Evolutionary conservation across 1,140 invertebrate genomes (phyloP).

Genomic region (Manduca sexta): DNA sequence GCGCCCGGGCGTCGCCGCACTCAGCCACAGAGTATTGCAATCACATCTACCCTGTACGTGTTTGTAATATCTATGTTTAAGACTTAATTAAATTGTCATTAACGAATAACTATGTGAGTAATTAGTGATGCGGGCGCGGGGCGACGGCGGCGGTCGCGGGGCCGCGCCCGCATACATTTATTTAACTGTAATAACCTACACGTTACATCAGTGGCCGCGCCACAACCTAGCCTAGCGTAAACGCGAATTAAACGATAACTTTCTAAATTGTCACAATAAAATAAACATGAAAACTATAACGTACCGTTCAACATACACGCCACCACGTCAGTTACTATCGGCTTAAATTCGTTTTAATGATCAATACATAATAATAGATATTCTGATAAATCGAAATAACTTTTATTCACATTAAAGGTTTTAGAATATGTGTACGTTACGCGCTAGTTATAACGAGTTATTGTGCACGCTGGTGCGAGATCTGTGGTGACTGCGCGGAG

Average conservation of each 20-base stretch:
- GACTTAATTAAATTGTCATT: conserved; percentile 51
- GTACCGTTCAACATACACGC: conserved; percentile 25
- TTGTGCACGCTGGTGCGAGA: conserved; percentile 61
- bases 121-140: conserved; percentile 31
- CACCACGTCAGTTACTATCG: conserved; percentile 14
- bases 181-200: conserved; percentile 56
- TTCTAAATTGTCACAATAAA: conserved; percentile 65
- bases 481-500: conserved; percentile 13
- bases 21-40: conserved; percentile 64
- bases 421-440: conserved; percentile 69
- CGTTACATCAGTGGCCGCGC: conserved; percentile 54
- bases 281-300: conserved; percentile 62
- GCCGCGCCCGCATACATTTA: conserved; percentile 28
- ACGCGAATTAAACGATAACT: conserved; percentile 60
- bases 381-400: conserved; percentile 68
- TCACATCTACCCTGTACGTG: conserved; percentile 69
- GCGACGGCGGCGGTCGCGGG: conserved; percentile 17
- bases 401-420: conserved; percentile 67
- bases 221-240: conserved; percentile 64
- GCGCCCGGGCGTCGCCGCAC: conserved; percentile 35
- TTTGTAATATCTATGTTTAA: conserved; percentile 56
- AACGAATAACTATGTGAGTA: conserved; percentile 62
- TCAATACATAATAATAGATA: conserved; percentile 62
- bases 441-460: conserved; percentile 55
- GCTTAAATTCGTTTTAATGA: conserved; percentile 63